phyloP scores from a whole-genome alignment of 2,888 invertebrate genomes.

The Tenthredo distinguenda region DNA sequence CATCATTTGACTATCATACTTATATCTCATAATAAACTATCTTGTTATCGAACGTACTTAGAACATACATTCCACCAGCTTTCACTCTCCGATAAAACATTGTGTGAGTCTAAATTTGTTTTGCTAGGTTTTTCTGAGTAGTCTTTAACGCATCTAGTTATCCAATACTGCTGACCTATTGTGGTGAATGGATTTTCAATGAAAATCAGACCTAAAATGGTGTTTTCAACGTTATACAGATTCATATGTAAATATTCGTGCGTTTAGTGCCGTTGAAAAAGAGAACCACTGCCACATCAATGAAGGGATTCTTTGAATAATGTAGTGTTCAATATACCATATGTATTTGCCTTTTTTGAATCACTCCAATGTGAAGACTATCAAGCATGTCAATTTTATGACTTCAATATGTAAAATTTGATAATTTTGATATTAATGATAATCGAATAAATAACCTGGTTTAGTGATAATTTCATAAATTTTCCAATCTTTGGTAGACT shows the following conservation, averaged over 20 bases:
- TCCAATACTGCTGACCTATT: slow-evolving; percentile 91
- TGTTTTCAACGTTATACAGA: not conserved
- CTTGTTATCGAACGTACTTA: slow-evolving; percentile 69
- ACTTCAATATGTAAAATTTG: not conserved
- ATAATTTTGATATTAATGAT: not conserved
- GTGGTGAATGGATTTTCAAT: slow-evolving; percentile 91
- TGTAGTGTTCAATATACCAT: not conserved
- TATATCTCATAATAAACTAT: not conserved
- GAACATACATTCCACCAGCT: slow-evolving; percentile 85
- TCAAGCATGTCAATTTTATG: not conserved
- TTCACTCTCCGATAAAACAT: slow-evolving; percentile 74
- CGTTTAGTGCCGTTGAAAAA: not conserved
- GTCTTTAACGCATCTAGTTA: slow-evolving; percentile 86
- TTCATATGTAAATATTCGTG: not conserved
- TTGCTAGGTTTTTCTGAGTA: slow-evolving; percentile 88
- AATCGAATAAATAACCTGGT: slow-evolving; percentile 78
- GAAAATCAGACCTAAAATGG: slow-evolving; percentile 84
- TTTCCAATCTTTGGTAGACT: slow-evolving; percentile 81
- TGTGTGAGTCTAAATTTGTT: slow-evolving; percentile 83
- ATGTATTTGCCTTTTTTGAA: not conserved
- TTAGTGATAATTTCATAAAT: slow-evolving; percentile 82
- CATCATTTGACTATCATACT: not conserved
- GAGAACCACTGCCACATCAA: too few relatives aligned
- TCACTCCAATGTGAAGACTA: not conserved
- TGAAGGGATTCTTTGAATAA: too few relatives aligned